These are phyloP conservation scores for Brachirus orientalis DNA, from an alignment of 2,113 vertebrate genomes.

Conservation along the genomic window DNA sequence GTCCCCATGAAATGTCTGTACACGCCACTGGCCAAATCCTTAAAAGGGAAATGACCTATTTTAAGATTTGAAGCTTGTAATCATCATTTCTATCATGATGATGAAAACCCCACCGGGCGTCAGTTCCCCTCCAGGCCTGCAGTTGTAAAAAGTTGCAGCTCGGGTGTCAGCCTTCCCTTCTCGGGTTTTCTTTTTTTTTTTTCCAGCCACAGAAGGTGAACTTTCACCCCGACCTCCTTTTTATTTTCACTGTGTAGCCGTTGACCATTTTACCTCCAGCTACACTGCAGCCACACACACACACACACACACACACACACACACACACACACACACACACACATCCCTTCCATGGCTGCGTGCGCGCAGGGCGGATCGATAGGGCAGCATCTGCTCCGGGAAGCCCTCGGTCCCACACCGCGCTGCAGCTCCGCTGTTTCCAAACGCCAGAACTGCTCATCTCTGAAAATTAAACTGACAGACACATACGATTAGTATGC, in stretches of 20 bases:
- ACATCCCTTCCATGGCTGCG: conserved; percentile 14
- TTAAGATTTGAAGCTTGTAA: not conserved
- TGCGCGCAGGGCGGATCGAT: conserved; percentile 77
- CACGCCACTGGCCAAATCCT: too few species aligned
- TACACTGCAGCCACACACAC: conserved; percentile 61
- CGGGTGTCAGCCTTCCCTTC: conserved; percentile 59
- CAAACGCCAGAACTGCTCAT: conserved; percentile 80
- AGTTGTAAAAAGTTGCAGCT: conserved; percentile 39
- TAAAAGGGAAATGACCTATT: too few species aligned
- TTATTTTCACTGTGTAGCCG: conserved; percentile 65
- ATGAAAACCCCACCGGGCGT: conserved; percentile 19
- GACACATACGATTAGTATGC: conserved; percentile 80
- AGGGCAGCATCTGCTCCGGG: conserved; percentile 84
- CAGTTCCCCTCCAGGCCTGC: conserved; percentile 1
- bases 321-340: too few species aligned
- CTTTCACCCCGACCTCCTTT: conserved; percentile 79
- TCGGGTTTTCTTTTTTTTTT: conserved; percentile 59
- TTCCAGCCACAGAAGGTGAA: conserved; percentile 78
- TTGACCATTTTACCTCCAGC: conserved; percentile 81
- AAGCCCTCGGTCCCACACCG: conserved; percentile 80
- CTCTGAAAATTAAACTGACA: conserved; percentile 84
- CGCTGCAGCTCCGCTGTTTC: conserved; percentile 69
- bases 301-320: conserved; percentile 15
- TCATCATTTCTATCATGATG: not conserved
- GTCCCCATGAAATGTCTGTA: too few species aligned